These are phyloP conservation scores for Pandemis corylana DNA, from an alignment of 2,888 invertebrate species.

Conservation along the genomic window DNA sequence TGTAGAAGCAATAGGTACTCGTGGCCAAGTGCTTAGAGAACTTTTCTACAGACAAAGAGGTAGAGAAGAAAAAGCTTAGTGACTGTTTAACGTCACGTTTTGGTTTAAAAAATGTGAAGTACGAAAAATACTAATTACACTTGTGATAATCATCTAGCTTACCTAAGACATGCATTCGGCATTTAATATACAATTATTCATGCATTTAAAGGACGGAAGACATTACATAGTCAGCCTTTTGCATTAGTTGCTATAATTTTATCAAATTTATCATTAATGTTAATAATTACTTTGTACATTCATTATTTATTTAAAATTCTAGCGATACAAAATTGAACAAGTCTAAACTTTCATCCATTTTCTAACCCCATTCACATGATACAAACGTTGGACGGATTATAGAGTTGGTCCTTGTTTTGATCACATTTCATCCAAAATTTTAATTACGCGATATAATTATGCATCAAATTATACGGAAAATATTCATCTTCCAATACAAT, in stretches of 20 bases:
- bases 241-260: slow-evolving; percentile 27
- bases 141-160: slow-evolving; percentile 36
- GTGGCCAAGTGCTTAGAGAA: slow-evolving; percentile 46
- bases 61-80: slow-evolving; percentile 57
- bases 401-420: neutral
- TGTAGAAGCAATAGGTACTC: slow-evolving; percentile 30
- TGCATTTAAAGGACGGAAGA: slow-evolving; percentile 49
- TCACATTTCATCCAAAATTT: neutral
- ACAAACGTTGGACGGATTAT: neutral
- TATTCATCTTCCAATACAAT: slow-evolving; percentile 35
- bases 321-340: slow-evolving; percentile 14
- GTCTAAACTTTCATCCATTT: neutral
- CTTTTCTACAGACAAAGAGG: slow-evolving; percentile 51
- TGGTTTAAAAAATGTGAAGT: slow-evolving; percentile 49
- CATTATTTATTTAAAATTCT: slow-evolving; percentile 28
- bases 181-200: slow-evolving; percentile 29
- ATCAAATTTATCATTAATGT: slow-evolving; percentile 34
- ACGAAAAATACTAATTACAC: slow-evolving; percentile 40
- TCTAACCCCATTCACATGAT: slow-evolving; percentile 1
- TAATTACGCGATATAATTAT: neutral
- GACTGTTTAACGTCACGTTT: slow-evolving; percentile 47
- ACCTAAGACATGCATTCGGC: slow-evolving; percentile 38
- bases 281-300: slow-evolving; percentile 47
- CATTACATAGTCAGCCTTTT: slow-evolving; percentile 48
- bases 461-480: slow-evolving; percentile 39